Percentiles rank a stretch among this genome's conserved stretches.
Evolutionary conservation across 53 echinoderm and acorn worm species (phyloP).

Genomic region (Holothuria scabra): DNA sequence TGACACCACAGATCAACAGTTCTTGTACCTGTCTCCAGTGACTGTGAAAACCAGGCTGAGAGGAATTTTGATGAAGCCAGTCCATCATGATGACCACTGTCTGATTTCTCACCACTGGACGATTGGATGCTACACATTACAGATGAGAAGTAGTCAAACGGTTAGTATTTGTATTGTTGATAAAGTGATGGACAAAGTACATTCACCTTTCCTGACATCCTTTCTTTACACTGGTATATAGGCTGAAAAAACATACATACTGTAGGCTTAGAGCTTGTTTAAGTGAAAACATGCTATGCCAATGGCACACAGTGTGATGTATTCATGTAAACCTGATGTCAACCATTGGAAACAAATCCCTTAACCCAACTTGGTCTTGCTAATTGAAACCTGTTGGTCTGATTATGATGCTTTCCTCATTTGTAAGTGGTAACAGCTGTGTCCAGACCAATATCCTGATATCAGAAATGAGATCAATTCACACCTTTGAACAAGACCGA

Average conservation of each 20-base stretch:
- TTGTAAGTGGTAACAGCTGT: too few relatives aligned
- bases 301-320: too few relatives aligned
- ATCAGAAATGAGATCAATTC: too few relatives aligned
- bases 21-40: slow-evolving; percentile 63
- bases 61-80: slow-evolving; percentile 77
- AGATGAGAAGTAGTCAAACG: not conserved
- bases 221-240: not conserved
- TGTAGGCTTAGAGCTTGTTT: not conserved
- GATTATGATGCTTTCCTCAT: too few relatives aligned
- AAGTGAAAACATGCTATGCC: too few relatives aligned
- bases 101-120: slow-evolving; percentile 94
- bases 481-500: too few relatives aligned
- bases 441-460: too few relatives aligned
- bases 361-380: too few relatives aligned
- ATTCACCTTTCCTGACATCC: not conserved
- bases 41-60: slow-evolving; percentile 56
- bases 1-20: slow-evolving; percentile 75
- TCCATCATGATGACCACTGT: slow-evolving; percentile 93
- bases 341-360: too few relatives aligned
- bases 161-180: not conserved
- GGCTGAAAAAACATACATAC: not conserved
- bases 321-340: too few relatives aligned
- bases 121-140: slow-evolving; percentile 63
- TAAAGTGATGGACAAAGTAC: not conserved
- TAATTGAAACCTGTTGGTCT: too few relatives aligned